A percentile compares a stretch with the other conserved stretches of the same genome.
phyloP scores from a whole-genome alignment of 2,888 invertebrate genomes.

The Leptinotarsa rubiginosa region DNA sequence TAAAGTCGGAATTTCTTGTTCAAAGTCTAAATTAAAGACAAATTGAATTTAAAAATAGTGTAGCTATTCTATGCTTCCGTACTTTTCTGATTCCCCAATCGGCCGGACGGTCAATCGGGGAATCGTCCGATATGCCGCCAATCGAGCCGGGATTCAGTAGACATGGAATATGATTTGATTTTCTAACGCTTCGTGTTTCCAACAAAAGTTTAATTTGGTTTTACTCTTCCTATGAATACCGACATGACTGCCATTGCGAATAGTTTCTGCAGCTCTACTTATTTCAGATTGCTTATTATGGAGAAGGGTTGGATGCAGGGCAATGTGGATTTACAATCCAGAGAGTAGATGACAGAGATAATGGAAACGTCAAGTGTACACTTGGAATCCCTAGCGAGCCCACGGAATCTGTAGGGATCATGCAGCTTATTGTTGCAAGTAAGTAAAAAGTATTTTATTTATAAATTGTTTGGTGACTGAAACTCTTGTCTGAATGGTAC shows the following conservation, averaged over 20 bases:
- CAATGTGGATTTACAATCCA: conserved; percentile 80
- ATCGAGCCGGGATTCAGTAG: no score
- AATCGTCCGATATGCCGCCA: no score
- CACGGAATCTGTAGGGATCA: conserved; percentile 71
- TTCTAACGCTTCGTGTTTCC: background rate
- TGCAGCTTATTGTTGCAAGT: conserved; percentile 80
- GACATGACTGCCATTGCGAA: background rate
- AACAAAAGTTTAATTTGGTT: background rate
- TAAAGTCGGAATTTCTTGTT: no score
- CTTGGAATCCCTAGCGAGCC: conserved; percentile 72
- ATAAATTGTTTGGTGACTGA: background rate
- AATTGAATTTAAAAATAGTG: no score
- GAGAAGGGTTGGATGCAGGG: conserved; percentile 70
- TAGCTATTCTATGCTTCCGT: no score
- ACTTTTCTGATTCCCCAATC: no score
- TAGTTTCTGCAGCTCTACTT: background rate
- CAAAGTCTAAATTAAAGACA: no score
- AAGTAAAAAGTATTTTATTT: conserved; percentile 65
- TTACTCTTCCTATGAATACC: background rate
- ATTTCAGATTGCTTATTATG: conserved; percentile 65
- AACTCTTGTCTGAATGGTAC: no score
- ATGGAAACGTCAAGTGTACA: conserved; percentile 78
- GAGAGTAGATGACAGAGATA: conserved; percentile 74
- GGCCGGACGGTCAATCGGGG: no score
- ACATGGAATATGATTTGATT: background rate